These are phyloP conservation scores for Grapholita molesta DNA, from an alignment of 1,140 invertebrate species.

Conservation along the genomic window DNA sequence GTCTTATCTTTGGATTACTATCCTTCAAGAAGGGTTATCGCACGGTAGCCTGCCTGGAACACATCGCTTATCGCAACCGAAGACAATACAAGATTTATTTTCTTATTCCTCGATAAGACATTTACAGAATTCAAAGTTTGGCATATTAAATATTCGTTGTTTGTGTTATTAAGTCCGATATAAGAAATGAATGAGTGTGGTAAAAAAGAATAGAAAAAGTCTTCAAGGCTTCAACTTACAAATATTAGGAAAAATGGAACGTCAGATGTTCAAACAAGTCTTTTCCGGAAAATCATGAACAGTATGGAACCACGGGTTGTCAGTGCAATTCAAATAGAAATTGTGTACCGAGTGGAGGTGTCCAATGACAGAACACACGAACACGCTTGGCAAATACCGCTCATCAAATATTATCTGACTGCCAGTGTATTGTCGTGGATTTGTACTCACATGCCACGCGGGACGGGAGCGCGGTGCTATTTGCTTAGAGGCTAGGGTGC, in stretches of 20 bases:
- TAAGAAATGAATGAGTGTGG: too few relatives aligned
- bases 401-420: constrained; percentile 66
- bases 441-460: constrained; percentile 50
- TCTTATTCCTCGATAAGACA: constrained; percentile 47
- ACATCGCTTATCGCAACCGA: constrained; percentile 52
- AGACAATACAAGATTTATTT: constrained; percentile 65
- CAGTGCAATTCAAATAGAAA: constrained; percentile 60
- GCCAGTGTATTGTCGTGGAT: constrained; percentile 57
- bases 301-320: constrained; percentile 31
- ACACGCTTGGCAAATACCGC: constrained; percentile 69
- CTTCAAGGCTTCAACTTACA: not conserved
- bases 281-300: constrained; percentile 44
- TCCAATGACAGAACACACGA: constrained; percentile 69
- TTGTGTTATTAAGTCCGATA: not conserved
- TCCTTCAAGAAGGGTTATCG: constrained; percentile 60
- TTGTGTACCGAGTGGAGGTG: constrained; percentile 56
- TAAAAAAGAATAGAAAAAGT: not conserved
- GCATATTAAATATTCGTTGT: too few relatives aligned
- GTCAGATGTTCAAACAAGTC: constrained; percentile 49
- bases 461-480: constrained; percentile 53
- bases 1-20: constrained; percentile 66
- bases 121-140: not conserved
- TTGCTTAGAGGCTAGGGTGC: constrained; percentile 57
- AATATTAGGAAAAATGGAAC: constrained; percentile 18
- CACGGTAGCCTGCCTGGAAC: constrained; percentile 62